Conservation (phyloP, 1,140 invertebrate genomes). For the Trigoniulus corallinus region DNA sequence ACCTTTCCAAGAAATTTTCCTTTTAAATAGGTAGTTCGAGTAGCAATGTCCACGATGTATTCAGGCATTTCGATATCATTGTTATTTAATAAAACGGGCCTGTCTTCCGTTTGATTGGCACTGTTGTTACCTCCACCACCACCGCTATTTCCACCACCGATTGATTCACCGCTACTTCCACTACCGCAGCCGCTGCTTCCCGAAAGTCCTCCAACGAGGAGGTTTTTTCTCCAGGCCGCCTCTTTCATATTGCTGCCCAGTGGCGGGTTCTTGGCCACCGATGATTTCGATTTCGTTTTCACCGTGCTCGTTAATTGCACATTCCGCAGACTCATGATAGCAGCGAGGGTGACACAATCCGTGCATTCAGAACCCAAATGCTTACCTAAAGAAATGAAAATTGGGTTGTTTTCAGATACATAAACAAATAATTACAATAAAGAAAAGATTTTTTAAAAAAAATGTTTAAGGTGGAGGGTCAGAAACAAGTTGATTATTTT, state of each 20-base stretch:
- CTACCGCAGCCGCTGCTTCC: background rate
- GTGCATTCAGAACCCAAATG: no score
- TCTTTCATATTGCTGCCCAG: no score
- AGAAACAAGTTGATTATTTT: no score
- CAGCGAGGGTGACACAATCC: background rate
- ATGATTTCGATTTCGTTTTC: background rate
- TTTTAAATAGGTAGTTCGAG: constrained; percentile 33
- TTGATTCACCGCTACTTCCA: background rate
- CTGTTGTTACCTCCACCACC: background rate
- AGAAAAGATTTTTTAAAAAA: no score
- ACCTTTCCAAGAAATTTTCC: constrained; percentile 39
- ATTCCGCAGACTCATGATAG: background rate
- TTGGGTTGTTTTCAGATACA: no score
- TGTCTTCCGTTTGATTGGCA: background rate
- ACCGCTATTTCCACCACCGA: background rate
- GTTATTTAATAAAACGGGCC: constrained; percentile 11
- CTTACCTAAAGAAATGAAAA: no score
- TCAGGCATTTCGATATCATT: constrained; percentile 27
- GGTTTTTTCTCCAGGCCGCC: no score
- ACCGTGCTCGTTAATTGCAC: background rate
- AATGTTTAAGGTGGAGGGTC: no score
- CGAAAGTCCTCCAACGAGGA: no score
- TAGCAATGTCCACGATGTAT: constrained; percentile 33
- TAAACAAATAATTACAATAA: no score
- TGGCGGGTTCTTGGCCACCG: background rate